Evolutionary conservation across 2,113 vertebrate species (phyloP).

Genomic region (Oryzias celebensis): DNA sequence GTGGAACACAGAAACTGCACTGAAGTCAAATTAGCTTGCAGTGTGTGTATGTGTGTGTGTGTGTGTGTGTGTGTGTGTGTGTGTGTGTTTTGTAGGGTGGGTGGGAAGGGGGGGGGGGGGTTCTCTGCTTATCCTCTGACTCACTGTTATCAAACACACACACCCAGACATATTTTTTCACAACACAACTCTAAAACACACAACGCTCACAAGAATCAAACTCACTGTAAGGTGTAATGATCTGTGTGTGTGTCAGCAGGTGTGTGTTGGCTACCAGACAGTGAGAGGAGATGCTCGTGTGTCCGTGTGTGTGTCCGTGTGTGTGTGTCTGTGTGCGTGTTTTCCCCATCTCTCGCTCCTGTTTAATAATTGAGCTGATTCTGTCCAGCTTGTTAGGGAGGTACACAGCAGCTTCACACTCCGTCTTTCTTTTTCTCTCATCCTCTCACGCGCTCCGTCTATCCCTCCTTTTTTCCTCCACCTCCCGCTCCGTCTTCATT

Average conservation of each 20-base stretch:
- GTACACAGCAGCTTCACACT: conserved; percentile 72
- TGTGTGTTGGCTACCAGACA: conserved; percentile 43
- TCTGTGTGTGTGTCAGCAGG: conserved; percentile 17
- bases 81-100: not conserved
- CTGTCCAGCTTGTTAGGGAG: conserved; percentile 79
- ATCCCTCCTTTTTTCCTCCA: conserved; percentile 44
- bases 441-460: conserved; percentile 37
- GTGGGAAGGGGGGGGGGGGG: not conserved
- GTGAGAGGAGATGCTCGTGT: conserved; percentile 48
- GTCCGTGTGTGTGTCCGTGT: conserved; percentile 27
- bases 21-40: conserved; percentile 43
- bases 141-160: conserved; percentile 64
- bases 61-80: not conserved
- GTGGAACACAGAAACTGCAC: conserved; percentile 37
- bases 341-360: conserved; percentile 72
- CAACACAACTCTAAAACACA: conserved; percentile 40
- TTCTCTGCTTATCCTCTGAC: conserved; percentile 63
- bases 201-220: conserved; percentile 13
- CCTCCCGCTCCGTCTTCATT: conserved; percentile 53
- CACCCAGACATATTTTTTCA: conserved; percentile 23
- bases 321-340: conserved; percentile 52
- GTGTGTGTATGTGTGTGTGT: not conserved
- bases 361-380: conserved; percentile 79
- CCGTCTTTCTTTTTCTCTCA: conserved; percentile 54
- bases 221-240: conserved; percentile 40